A percentile compares a stretch with the other conserved stretches of the same genome.
Evolutionary conservation across 2,888 invertebrate species (phyloP).

Genomic region (Pegoplata infirma): DNA sequence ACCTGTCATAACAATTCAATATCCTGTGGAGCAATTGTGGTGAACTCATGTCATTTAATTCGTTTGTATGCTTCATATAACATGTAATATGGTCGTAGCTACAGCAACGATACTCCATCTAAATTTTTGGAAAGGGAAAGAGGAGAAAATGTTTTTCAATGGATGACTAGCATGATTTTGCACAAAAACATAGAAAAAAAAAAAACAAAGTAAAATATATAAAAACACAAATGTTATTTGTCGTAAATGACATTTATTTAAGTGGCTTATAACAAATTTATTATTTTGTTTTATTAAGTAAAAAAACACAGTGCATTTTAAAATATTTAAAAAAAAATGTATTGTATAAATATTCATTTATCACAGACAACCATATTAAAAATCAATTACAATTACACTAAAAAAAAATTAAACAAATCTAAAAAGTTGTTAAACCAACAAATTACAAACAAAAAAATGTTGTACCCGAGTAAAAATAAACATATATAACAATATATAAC

Average conservation of each 20-base stretch:
- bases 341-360: not conserved
- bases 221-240: slow-evolving; percentile 27
- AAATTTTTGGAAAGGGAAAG: no score
- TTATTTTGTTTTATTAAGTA: slow-evolving; percentile 18
- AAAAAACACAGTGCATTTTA: slow-evolving; percentile 17
- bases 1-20: slow-evolving; percentile 59
- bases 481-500: no score
- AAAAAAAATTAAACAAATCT: slow-evolving; percentile 3
- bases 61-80: slow-evolving; percentile 20
- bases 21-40: slow-evolving; percentile 54
- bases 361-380: not conserved
- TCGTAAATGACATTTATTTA: slow-evolving; percentile 29
- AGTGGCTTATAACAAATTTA: slow-evolving; percentile 28
- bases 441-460: no score
- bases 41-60: slow-evolving; percentile 46
- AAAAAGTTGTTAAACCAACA: slow-evolving; percentile 19
- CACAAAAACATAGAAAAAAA: not conserved
- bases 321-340: not conserved
- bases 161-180: slow-evolving; percentile 1
- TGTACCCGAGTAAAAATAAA: no score
- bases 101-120: not conserved
- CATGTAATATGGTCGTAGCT: not conserved
- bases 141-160: no score
- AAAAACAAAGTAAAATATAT: not conserved
- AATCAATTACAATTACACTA: slow-evolving; percentile 35